Evolutionary conservation across 1,140 invertebrate genomes (phyloP).

Genomic region (Procambarus virginalis): DNA sequence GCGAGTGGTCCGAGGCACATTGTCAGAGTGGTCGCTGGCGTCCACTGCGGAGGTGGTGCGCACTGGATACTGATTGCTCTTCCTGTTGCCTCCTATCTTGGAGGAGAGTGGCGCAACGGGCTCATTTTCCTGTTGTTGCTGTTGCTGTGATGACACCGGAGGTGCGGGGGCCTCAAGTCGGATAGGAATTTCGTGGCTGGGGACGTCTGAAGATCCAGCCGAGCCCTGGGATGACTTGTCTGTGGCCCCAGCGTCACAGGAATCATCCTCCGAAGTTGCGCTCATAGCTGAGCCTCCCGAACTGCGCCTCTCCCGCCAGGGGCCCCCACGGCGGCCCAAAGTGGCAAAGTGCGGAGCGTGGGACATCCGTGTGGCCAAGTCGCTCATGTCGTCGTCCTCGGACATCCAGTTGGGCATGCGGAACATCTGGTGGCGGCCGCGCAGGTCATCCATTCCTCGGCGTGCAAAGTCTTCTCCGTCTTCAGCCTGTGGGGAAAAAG

Average conservation of each 20-base stretch:
- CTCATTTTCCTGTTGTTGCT: slow-evolving; percentile 29
- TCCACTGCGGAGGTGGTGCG: slow-evolving; percentile 64
- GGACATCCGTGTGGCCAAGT: slow-evolving; percentile 63
- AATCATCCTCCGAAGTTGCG: slow-evolving; percentile 61
- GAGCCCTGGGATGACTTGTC: slow-evolving; percentile 53
- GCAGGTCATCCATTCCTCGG: slow-evolving; percentile 45
- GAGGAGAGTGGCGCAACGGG: slow-evolving; percentile 13
- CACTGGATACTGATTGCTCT: slow-evolving; percentile 46
- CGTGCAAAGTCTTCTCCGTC: slow-evolving; percentile 50
- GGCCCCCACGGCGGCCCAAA: slow-evolving; percentile 60
- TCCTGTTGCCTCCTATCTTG: not conserved
- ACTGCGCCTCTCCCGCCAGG: slow-evolving; percentile 59
- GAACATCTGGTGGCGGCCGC: slow-evolving; percentile 50
- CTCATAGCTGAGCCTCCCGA: slow-evolving; percentile 68
- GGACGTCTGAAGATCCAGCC: slow-evolving; percentile 9
- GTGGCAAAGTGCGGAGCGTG: slow-evolving; percentile 61
- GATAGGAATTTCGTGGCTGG: slow-evolving; percentile 64
- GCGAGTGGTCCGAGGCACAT: slow-evolving; percentile 32
- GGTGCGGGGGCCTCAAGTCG: slow-evolving; percentile 63
- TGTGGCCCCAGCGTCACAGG: not conserved
- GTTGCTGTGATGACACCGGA: slow-evolving; percentile 31
- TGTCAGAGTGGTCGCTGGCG: slow-evolving; percentile 32
- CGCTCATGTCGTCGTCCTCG: slow-evolving; percentile 59
- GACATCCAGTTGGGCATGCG: slow-evolving; percentile 63
- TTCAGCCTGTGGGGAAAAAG: slow-evolving; percentile 43